Conservation (phyloP, 1,140 invertebrate genomes). For the Formica selysi region DNA sequence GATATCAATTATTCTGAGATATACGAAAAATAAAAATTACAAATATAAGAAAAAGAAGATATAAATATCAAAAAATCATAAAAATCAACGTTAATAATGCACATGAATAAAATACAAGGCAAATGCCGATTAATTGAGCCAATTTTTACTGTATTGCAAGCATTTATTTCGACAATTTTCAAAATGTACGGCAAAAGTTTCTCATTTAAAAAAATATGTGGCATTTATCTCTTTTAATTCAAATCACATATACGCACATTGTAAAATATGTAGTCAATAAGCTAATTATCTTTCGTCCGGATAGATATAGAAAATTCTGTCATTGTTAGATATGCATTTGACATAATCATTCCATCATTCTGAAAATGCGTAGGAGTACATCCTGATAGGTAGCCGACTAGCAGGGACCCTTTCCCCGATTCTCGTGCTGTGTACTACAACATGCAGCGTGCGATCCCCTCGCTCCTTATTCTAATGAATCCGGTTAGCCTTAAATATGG, state of each 20-base stretch:
- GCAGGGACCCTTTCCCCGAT: constrained; percentile 23
- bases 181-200: neutral
- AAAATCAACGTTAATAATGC: neutral
- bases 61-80: neutral
- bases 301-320: constrained; percentile 10
- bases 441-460: constrained; percentile 50
- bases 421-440: neutral
- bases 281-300: neutral
- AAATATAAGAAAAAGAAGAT: neutral
- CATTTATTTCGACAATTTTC: neutral
- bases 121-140: neutral
- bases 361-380: constrained; percentile 25
- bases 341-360: neutral
- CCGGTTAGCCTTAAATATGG: constrained; percentile 65
- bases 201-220: neutral
- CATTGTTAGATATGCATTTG: constrained; percentile 7
- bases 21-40: neutral
- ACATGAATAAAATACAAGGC: neutral
- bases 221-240: too few species aligned
- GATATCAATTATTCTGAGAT: neutral
- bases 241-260: neutral
- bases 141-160: neutral
- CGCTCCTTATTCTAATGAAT: constrained; percentile 65
- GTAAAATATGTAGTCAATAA: neutral
- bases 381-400: constrained; percentile 1